Evolutionary conservation across 2,888 invertebrate species (phyloP), one percentile per base, ranked within the genome.

Genomic region (Drosophila formosana): DNA sequence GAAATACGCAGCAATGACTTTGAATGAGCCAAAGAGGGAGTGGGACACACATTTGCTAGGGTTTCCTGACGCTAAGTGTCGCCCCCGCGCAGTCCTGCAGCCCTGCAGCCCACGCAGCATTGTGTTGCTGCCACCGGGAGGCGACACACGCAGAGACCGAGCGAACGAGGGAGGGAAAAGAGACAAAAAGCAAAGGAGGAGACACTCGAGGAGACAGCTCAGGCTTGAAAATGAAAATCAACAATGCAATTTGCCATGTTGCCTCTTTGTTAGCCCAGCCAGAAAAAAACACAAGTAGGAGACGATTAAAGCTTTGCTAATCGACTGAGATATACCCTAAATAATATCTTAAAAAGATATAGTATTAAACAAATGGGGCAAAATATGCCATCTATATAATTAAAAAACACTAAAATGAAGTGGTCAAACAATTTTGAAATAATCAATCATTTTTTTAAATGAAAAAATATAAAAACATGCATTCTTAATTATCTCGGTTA

Each of bases 171-270:
- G 57, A 3, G 3, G 56, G n/a, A 34, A 11, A 34, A 7, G 39
- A 13, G 39, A 41, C 39, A 6, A 41, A 41, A 41, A 11, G 45
- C 1, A 41, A 18, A 41, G 13, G 45, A 37, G 45, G 64, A 52
- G 30, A 69, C 63, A 74, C 74, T 74, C 61, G 56, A 58, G 62
- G 58, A 58, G 74, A 73, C 49, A 58, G 71, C 72, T 77, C 71
- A 84, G 88, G 89, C 85, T 88, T 89, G 83, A 87, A 87, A 87
- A 87, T 87, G 75, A 89, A 87, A 89, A 87, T 87, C 81, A 87
- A 87, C 89, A 89, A 89, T 89, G 86, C 89, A 88, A 89, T 89
- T 85, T 89, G 87, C 87, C 72, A 73, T 71, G 83, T 81, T 81
- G 81, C 73, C 72, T 63, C 79, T 71, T 82, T 70, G 74, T 69